These are phyloP conservation scores for Calliphora vicina DNA, from an alignment of 1,140 invertebrate species.

Conservation along the genomic window DNA sequence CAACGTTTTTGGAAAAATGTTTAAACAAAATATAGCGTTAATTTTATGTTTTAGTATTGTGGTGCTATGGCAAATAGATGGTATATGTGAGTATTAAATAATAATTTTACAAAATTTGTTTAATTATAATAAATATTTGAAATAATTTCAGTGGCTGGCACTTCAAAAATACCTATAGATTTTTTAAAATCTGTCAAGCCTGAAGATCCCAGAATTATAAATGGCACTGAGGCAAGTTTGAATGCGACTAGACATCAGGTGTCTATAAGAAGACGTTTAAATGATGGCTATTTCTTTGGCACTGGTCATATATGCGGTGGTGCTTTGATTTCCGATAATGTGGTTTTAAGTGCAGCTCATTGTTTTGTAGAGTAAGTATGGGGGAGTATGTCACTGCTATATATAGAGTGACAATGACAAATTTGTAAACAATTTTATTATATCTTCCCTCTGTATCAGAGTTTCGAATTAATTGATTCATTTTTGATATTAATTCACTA, in stretches of 20 bases:
- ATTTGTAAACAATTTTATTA: too few species aligned
- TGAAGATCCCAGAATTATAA: conserved; percentile 49
- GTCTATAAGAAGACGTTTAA: conserved; percentile 46
- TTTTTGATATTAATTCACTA: too few species aligned
- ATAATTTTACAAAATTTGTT: not conserved
- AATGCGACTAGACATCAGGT: conserved; percentile 57
- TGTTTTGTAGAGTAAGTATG: conserved; percentile 62
- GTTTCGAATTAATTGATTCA: too few species aligned
- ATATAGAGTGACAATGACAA: too few species aligned
- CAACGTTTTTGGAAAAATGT: not conserved
- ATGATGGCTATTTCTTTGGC: conserved; percentile 56
- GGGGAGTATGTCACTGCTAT: too few species aligned
- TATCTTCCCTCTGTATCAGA: too few species aligned
- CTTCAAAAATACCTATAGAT: not conserved
- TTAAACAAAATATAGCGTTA: not conserved
- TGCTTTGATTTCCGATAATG: conserved; percentile 54
- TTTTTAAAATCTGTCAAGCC: not conserved
- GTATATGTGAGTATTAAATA: not conserved
- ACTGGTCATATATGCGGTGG: conserved; percentile 62
- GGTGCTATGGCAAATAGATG: not conserved
- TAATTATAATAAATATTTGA: not conserved
- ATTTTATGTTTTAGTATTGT: not conserved
- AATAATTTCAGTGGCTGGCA: conserved; percentile 2
- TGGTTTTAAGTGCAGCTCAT: conserved; percentile 64
- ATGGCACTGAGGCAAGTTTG: conserved; percentile 50